Evolutionary conservation across 2,797 vertebrate species (phyloP).

Genomic region (Taeniopygia guttata): DNA sequence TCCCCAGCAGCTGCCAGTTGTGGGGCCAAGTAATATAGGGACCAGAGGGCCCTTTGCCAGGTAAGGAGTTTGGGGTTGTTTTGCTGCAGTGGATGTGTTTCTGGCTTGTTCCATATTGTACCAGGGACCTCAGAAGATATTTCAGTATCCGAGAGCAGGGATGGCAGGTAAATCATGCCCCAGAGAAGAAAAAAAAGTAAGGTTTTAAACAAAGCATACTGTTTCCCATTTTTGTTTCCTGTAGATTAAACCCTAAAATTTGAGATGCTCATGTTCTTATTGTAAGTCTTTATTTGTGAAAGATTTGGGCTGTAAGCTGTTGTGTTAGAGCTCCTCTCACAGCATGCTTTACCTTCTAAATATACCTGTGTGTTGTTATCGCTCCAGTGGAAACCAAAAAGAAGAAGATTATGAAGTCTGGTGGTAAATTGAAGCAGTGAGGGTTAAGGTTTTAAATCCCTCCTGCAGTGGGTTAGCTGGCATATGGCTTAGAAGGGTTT

Average conservation of each 20-base stretch:
- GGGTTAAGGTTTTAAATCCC: background rate
- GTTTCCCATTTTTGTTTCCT: background rate
- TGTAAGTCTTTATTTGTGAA: background rate
- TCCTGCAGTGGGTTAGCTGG: fast-evolving
- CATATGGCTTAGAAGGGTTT: background rate
- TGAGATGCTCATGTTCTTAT: background rate
- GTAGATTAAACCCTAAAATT: background rate
- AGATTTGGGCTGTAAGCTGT: background rate
- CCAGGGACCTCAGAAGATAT: fast-evolving
- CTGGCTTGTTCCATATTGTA: fast-evolving
- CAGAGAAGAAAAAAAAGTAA: background rate
- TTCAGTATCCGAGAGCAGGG: background rate
- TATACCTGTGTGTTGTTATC: background rate
- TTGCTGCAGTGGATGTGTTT: fast-evolving
- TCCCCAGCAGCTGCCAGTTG: background rate
- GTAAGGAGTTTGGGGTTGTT: fast-evolving
- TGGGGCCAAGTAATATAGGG: background rate
- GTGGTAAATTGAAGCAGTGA: background rate
- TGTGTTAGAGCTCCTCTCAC: background rate
- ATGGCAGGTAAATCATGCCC: background rate
- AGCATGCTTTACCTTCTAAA: background rate
- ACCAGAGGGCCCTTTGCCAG: fast-evolving
- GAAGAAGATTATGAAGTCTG: background rate
- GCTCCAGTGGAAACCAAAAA: background rate
- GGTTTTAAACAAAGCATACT: background rate